Percentiles rank a stretch among this genome's conserved stretches.
Conservation (phyloP, 1,140 invertebrate species). For the Calephelis virginiensis region DNA sequence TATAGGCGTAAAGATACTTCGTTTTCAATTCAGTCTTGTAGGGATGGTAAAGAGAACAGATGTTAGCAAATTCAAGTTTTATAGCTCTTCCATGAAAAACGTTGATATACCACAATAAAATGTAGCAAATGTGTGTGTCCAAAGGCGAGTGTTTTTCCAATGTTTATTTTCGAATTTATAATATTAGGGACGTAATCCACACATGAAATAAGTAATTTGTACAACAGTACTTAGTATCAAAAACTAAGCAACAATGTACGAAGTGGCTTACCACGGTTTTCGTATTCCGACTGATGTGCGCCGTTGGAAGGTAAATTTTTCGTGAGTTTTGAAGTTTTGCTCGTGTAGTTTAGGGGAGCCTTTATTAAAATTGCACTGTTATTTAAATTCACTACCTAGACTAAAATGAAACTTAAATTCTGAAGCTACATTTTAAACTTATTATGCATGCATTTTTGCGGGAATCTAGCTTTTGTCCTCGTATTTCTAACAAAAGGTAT, state of each 20-base stretch:
- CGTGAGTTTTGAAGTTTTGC: slow-evolving; percentile 16
- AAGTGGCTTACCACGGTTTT: neutral
- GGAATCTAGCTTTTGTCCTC: slow-evolving; percentile 15
- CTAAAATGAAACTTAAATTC: slow-evolving; percentile 15
- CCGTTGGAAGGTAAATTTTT: slow-evolving; percentile 10
- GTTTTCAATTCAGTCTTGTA: no score
- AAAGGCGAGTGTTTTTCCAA: no score
- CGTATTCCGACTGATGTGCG: neutral
- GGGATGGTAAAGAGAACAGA: no score
- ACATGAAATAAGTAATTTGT: no score
- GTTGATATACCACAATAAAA: no score
- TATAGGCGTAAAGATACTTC: no score
- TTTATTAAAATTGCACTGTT: slow-evolving; percentile 15
- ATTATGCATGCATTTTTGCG: slow-evolving; percentile 17
- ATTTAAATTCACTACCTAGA: slow-evolving; percentile 17
- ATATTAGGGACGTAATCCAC: neutral
- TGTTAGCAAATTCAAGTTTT: no score
- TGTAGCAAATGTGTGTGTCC: no score
- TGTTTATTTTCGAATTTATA: no score
- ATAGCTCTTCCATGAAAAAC: no score
- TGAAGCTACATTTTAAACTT: slow-evolving; percentile 13
- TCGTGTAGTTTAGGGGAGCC: slow-evolving; percentile 12
- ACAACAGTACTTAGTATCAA: neutral
- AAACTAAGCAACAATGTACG: neutral
- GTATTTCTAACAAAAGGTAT: slow-evolving; percentile 16